Conservation (phyloP, 1,140 invertebrate species). For the Drosophila parabipectinata region DNA sequence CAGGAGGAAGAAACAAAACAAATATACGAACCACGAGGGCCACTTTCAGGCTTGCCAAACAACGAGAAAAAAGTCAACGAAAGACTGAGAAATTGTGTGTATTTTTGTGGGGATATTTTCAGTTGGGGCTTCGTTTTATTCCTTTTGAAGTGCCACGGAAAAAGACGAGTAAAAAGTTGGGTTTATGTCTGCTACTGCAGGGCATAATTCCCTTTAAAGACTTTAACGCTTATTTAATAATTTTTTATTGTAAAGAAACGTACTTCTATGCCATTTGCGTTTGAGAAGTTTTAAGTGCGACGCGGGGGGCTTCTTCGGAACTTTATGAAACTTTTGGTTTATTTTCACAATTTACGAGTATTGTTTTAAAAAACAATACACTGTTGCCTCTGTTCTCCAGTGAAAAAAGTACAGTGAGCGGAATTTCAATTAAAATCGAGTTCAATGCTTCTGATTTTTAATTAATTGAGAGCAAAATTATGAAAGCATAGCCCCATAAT, state of each 20-base stretch:
- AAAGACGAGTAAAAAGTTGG: slow-evolving; percentile 51
- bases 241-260: slow-evolving; percentile 67
- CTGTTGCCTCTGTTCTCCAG: slow-evolving; percentile 12
- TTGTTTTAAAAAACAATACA: slow-evolving; percentile 33
- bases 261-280: slow-evolving; percentile 36
- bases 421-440: not conserved
- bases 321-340: slow-evolving; percentile 34
- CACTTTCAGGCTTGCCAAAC: slow-evolving; percentile 49
- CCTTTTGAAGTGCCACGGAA: slow-evolving; percentile 68
- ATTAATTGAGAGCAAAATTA: not conserved
- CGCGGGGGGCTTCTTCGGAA: slow-evolving; percentile 9
- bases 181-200: slow-evolving; percentile 53
- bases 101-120: slow-evolving; percentile 55
- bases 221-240: slow-evolving; percentile 78
- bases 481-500: slow-evolving; percentile 8
- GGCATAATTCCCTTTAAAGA: slow-evolving; percentile 70
- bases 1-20: slow-evolving; percentile 30
- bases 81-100: slow-evolving; percentile 51
- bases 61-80: slow-evolving; percentile 26
- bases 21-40: slow-evolving; percentile 33
- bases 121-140: slow-evolving; percentile 64
- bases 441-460: not conserved
- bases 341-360: slow-evolving; percentile 43
- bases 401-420: not conserved
- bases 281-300: slow-evolving; percentile 47